Base-by-base conservation (phyloP, 2,797 vertebrate genomes). In the Premnoplex brunnescens region DNA sequence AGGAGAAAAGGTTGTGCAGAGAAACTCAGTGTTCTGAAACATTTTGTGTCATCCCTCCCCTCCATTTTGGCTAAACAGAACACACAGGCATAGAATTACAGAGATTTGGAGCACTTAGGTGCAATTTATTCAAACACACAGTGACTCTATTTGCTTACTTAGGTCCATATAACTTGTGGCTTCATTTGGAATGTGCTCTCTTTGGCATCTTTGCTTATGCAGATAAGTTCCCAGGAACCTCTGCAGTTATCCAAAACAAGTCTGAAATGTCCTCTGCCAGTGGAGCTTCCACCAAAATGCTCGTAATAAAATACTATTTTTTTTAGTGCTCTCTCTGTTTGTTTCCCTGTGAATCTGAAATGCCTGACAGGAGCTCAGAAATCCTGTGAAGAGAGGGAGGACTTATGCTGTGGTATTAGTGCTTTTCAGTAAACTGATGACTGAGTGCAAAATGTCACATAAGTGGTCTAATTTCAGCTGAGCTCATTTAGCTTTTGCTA, bases 401-500 rank as follows among this genome's bases (percentile, higher is more conserved):
- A 23, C 66, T 85, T 85, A 41, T 32, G 43, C 89, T 78, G 21
- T 88, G 39, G 41, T 85, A 49, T 55, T 39, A 55, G 63, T 84
- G 43, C 77, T 94, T 85, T 55, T 23, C 75, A 77, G 41, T 75
- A 73, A 82, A 86, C 69, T 63, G 92, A 91, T 96, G 95, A 78
- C 55, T 3, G 9, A 81, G 85, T 86, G 76, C 82, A 89, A 81
- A 92, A 91, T 93, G 82, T 95, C 88, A 89, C 58, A 5, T 63
- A 89, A 92, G 58, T 80, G 54, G 41, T 88, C 84, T 94, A 68
- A 93, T 94, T 96, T 95, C 94, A 93, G 82, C 73, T 88, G 77
- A 91, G 80, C 91, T 95, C 80, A 56, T 96, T 95, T 90, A 90
- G 90, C 85, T 93, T 77, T 90, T 94, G 85, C 91, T 95, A 24